Conservation (phyloP, 2,113 vertebrate species). For the Rhynchomys soricoides region DNA sequence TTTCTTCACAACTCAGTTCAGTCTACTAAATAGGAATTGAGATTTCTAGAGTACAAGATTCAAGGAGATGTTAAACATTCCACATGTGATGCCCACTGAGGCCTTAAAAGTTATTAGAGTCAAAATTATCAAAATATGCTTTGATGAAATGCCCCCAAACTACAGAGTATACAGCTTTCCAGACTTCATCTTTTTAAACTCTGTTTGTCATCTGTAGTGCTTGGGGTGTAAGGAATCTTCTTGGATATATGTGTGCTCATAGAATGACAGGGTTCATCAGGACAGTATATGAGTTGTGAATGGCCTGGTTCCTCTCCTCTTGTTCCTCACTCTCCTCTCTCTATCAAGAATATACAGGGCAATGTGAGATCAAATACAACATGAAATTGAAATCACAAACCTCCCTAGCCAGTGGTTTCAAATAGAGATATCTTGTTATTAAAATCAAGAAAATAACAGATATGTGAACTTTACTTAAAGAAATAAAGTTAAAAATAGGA, state of each 20-base stretch:
- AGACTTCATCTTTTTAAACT: not conserved
- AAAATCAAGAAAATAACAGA: constrained; percentile 18
- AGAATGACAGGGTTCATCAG: not conserved
- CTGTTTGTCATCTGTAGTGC: not conserved
- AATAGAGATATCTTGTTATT: not conserved
- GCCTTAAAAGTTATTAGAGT: not conserved
- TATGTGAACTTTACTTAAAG: constrained; percentile 7
- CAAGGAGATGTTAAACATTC: not conserved
- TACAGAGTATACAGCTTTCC: not conserved
- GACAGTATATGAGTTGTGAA: constrained; percentile 22
- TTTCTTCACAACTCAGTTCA: constrained; percentile 24
- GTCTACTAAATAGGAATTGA: not conserved
- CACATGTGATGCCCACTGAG: not conserved
- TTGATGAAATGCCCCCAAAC: not conserved
- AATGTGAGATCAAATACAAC: not conserved
- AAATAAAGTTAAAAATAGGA: not conserved
- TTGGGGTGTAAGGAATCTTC: not conserved
- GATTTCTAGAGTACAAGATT: not conserved
- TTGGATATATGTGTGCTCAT: not conserved
- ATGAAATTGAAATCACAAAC: not conserved
- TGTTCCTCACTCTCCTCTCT: not conserved
- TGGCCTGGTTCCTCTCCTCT: not conserved
- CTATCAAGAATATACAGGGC: not conserved
- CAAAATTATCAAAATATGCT: not conserved
- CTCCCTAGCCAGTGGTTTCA: not conserved